Evolutionary conservation across 2,113 vertebrate species (phyloP), one percentile per base, ranked within the genome.

Genomic region (Mus pahari): DNA sequence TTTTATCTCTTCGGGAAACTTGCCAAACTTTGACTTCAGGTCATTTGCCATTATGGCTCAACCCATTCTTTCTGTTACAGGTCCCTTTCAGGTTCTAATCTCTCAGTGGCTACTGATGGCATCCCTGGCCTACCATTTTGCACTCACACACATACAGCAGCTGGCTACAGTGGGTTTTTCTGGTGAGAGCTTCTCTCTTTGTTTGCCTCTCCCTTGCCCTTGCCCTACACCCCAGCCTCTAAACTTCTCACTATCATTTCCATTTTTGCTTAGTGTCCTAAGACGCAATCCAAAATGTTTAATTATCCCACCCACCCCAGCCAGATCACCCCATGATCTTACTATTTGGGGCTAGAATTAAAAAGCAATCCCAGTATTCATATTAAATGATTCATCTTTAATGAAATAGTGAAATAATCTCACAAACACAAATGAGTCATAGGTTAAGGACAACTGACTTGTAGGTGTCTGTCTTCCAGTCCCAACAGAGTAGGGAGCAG

Each of bases 31-130:
- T 79, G 86, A 95, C 93, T 90, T 50, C 16, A 42, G 16, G 50
- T 1, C 75, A 28, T 81, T 20, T 36, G 58, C 48, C 70, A 83
- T 83, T 83, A 33, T 39, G 90, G 48, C 77, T 94, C 33, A 16
- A 39, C 77, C 92, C 53, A 7, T 36, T 81, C 71, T 22, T 66
- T 31, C 19, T 5, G 45, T 87, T 1, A 0, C 42, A 16, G 53
- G 79, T 64, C 89, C 83, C 91, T 92, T 36, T 48, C 81, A 81
- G 91, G 77, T 68, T 95, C 75, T 86, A 84, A 70, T 82, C 87
- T 50, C n/a, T n/a, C 33, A 0, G 39, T 6, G 3, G n/a, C 36
- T 28, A 22, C 26, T 33, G 16, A 60, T 36, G 7, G 9, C 11
- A 1, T 5, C 58, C 82, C 73, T 48, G 55, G 22, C n/a, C 0